Percentiles rank a stretch among this genome's conserved stretches.
Conservation (phyloP, 2,888 invertebrate genomes). For the Vannuccia rotundouncinata region DNA sequence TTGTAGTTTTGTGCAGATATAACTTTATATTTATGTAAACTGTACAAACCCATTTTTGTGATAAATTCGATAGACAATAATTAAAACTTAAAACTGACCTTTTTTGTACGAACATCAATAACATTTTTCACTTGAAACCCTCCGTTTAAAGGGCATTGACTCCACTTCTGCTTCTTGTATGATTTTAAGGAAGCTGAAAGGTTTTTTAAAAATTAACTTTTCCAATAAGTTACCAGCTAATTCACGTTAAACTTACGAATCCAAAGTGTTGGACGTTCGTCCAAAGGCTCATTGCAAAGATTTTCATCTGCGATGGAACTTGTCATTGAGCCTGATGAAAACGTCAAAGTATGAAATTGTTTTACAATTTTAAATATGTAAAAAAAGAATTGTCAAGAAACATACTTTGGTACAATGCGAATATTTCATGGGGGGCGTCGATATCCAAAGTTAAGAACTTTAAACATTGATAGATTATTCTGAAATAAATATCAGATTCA, state of each 20-base stretch:
- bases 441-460: background rate
- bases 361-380: background rate
- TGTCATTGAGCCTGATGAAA: background rate
- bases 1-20: too few relatives aligned
- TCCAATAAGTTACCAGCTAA: too few relatives aligned
- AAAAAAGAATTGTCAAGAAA: background rate
- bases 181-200: slow-evolving; percentile 1
- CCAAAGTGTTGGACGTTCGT: background rate
- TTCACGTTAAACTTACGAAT: background rate
- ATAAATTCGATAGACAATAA: too few relatives aligned
- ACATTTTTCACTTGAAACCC: slow-evolving; percentile 33
- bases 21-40: too few relatives aligned
- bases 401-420: background rate
- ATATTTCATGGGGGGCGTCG: background rate
- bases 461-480: background rate
- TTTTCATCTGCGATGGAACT: background rate
- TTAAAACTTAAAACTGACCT: too few relatives aligned
- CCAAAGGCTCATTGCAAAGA: background rate
- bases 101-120: background rate
- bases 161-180: slow-evolving; percentile 28
- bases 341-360: background rate
- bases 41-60: too few relatives aligned
- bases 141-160: slow-evolving; percentile 18
- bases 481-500: too few relatives aligned
- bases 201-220: too few relatives aligned